Evolutionary conservation across 2,888 invertebrate genomes (phyloP), one percentile per base, ranked within the genome.

Genomic region (Phaedon cochleariae): DNA sequence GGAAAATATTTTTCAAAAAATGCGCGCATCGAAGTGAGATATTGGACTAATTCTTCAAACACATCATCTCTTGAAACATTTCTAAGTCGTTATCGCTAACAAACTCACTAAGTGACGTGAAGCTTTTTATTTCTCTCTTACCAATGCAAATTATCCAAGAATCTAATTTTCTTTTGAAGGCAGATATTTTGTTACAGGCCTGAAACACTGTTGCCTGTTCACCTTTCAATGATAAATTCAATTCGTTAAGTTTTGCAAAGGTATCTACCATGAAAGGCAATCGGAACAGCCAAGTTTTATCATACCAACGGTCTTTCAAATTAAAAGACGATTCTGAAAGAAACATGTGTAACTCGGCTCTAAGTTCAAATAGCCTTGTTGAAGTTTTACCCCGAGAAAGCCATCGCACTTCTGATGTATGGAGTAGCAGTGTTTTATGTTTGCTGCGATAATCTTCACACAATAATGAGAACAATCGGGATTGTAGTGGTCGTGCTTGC

Each of bases 391-490:
- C 52, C 46, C 34, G 12, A 57, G 58, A 65, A 26, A 62, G 41
- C 65, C 65, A 65, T 49, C 65, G 26, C n/a, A n/a, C n/a, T n/a
- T n/a, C n/a, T n/a, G n/a, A n/a, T n/a, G n/a, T 26, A 26, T 26
- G 26, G 7, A 26, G 26, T 10, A 34, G 34, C 12, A 12, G 34
- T 34, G 34, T 34, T 34, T 34, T 34, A 34, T 34, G 34, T 9
- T 34, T 34, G 5, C 34, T 34, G 12, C 2, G 6, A 34, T 34
- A 9, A 34, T 73, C 68, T 61, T 71, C 62, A 62, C 73, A 72
- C 22, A 74, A 54, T 55, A 70, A 41, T 54, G 48, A 49, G 55
- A 73, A 72, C 26, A 69, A 29, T 57, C 69, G 62, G 45, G 65
- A 67, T 55, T 74, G 64, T 49, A 69, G 54, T 60, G 69, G 53